A percentile compares a stretch with the other conserved stretches of the same genome.
Evolutionary conservation across 1,140 invertebrate species (phyloP).

Genomic region (Papilio dardanus): DNA sequence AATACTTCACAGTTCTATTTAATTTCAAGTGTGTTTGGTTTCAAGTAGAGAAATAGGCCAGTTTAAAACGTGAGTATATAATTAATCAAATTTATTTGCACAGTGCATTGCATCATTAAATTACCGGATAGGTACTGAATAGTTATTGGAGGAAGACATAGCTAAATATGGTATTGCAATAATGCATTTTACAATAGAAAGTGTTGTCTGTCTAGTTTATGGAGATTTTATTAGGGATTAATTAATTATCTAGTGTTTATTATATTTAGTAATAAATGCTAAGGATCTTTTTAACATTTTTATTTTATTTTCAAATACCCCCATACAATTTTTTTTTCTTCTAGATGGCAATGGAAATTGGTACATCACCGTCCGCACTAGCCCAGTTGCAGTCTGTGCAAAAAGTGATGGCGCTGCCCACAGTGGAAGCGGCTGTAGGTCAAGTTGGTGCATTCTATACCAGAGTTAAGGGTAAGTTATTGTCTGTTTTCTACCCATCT

Average conservation of each 20-base stretch:
- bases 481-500: neutral
- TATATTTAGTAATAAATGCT: neutral
- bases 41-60: neutral
- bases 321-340: constrained; percentile 6
- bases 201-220: neutral
- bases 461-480: constrained; percentile 67
- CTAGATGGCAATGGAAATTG: constrained; percentile 75
- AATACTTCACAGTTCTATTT: no score
- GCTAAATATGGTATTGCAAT: constrained; percentile 1
- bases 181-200: constrained; percentile 13
- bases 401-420: constrained; percentile 73
- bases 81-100: constrained; percentile 17
- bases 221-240: neutral
- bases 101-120: constrained; percentile 27
- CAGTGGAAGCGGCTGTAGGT: constrained; percentile 70
- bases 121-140: neutral
- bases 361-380: constrained; percentile 52
- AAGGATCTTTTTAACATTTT: no score
- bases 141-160: neutral
- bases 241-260: neutral
- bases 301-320: neutral
- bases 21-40: neutral
- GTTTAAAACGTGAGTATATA: constrained; percentile 13
- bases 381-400: constrained; percentile 70
- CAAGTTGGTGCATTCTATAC: constrained; percentile 72